phyloP scores from a whole-genome alignment of 2,113 vertebrate species.

The Corydoras maculifer region DNA sequence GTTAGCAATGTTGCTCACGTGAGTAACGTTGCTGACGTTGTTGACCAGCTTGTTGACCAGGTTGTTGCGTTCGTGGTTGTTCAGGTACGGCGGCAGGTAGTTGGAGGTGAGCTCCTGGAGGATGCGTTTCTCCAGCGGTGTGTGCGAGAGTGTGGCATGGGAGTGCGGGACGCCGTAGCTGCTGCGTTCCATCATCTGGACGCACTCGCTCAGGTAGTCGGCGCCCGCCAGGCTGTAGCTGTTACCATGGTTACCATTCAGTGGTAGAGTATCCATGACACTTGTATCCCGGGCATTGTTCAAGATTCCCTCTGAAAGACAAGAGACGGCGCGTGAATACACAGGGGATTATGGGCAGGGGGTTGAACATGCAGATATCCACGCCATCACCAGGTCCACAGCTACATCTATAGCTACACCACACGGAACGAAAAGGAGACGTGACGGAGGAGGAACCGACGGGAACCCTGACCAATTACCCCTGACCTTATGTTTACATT shows the following conservation, averaged over 20 bases:
- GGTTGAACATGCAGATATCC: no score
- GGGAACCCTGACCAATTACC: no score
- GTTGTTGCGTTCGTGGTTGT: constrained; percentile 90
- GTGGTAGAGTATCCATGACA: constrained; percentile 99
- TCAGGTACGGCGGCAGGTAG: constrained; percentile 96
- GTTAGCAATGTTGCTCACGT: constrained; percentile 85
- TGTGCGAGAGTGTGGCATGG: constrained; percentile 89
- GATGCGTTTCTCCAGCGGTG: constrained; percentile 95
- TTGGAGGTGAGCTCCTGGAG: constrained; percentile 97
- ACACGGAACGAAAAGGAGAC: no score
- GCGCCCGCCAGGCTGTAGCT: constrained; percentile 93
- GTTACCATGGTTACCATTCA: constrained; percentile 99
- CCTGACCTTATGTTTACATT: no score
- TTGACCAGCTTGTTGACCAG: constrained; percentile 95
- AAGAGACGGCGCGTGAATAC: not conserved
- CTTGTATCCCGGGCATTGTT: constrained; percentile 99
- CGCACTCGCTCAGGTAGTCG: constrained; percentile 97
- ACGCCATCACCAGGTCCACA: no score
- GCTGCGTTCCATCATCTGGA: constrained; percentile 94
- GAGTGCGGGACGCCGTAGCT: constrained; percentile 71
- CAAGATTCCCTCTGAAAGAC: constrained; percentile 97
- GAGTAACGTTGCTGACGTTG: constrained; percentile 87
- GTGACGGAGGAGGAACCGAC: no score
- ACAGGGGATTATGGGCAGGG: no score
- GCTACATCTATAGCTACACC: no score